Base-by-base conservation (phyloP, 2,888 invertebrate genomes). In the Acrobasis consociella region DNA sequence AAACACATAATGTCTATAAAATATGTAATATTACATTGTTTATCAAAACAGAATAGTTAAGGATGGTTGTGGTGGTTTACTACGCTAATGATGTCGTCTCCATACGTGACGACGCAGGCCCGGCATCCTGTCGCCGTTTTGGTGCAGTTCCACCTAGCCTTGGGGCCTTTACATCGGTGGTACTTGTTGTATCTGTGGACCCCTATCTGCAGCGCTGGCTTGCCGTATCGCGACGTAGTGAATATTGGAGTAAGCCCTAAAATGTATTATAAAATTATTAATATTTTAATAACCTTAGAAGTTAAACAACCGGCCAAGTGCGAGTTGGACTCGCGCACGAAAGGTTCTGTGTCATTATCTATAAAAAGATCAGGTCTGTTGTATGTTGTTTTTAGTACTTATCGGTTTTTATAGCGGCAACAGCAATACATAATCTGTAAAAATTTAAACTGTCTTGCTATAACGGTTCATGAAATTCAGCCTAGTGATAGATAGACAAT, bases 171-270 rank as follows among this genome's bases (percentile, higher is more conserved):
- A 50, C 52, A 64, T n/a, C 37, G 46, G 37, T 46, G 46, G 42
- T 64, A 58, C 39, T 62, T 65, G 53, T 76, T 71, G 61, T 72
- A 80, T 22, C 72, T 66, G 56, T 71, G 66, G 0, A n/a, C 49
- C 1, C 76, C 78, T 22, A 72, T 58, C 50, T 73, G 65, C n/a
- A 77, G 59, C 8, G 74, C 68, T 5, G 74, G 75, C 13, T 73
- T 73, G 0, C 77, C 76, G 37, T 37, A 66, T 2, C 72, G 68
- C 0, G 73, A 72, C 49, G 56, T 65, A 9, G 53, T 58, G 13
- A 66, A 71, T 10, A 22, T 10, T 22, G 51, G 51, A 5, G 22
- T 51, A 9, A 51, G 9, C 22, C 22, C 51, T 51, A 10, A 51
- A 51, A 51, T 16, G 1, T 10, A 39, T 39, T 39, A 5, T 1